These are phyloP conservation scores for Erebia palarica DNA, from an alignment of 2,888 invertebrate species.

Conservation along the genomic window DNA sequence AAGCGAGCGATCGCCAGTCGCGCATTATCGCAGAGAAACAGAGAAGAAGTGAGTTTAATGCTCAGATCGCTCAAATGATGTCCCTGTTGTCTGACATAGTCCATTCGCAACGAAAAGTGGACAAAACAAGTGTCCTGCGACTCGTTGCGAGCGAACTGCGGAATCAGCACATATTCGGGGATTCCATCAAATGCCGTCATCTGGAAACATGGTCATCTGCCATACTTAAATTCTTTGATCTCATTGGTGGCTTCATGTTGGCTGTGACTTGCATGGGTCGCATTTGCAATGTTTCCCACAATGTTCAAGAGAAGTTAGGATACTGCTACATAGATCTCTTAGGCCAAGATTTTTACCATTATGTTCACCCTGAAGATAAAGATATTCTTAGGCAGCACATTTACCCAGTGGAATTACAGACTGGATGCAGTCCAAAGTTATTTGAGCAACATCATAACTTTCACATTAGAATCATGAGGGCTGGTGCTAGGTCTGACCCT, in stretches of 20 bases:
- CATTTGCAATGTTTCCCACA: constrained; percentile 92
- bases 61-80: constrained; percentile 91
- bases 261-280: constrained; percentile 91
- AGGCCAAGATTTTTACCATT: constrained; percentile 93
- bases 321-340: constrained; percentile 94
- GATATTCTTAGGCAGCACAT: constrained; percentile 87
- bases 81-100: constrained; percentile 92
- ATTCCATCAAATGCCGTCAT: constrained; percentile 75
- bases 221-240: constrained; percentile 84
- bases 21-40: constrained; percentile 96
- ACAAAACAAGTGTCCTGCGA: constrained; percentile 94
- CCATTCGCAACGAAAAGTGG: constrained; percentile 91
- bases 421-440: constrained; percentile 58
- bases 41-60: constrained; percentile 93
- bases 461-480: constrained; percentile 83
- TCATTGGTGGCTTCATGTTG: constrained; percentile 90
- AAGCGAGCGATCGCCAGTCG: constrained; percentile 89
- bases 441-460: constrained; percentile 81
- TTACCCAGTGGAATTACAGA: constrained; percentile 78
- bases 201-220: constrained; percentile 79
- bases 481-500: constrained; percentile 87
- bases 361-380: constrained; percentile 92
- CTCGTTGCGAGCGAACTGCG: constrained; percentile 93
- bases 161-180: constrained; percentile 87
- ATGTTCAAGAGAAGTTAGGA: constrained; percentile 92